Evolutionary conservation across 2,797 vertebrate genomes (phyloP).

Genomic region (Dipus sagitta): DNA sequence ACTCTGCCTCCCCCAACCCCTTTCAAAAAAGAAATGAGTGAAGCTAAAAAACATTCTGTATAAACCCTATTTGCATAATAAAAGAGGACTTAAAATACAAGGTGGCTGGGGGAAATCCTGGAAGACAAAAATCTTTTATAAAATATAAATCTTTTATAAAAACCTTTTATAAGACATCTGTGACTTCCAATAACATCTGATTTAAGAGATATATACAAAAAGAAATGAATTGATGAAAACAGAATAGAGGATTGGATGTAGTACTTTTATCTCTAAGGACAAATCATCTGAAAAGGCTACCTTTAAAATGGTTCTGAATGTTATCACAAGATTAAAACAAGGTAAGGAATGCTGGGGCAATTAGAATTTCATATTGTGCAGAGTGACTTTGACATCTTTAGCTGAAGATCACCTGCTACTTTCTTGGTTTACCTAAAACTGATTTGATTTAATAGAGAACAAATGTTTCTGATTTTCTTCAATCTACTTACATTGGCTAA

Average conservation of each 20-base stretch:
- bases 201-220: neutral
- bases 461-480: slow-evolving; percentile 26
- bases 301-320: neutral
- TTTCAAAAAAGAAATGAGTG: neutral
- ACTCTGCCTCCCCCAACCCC: neutral
- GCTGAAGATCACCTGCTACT: neutral
- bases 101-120: neutral
- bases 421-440: neutral
- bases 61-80: neutral
- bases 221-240: slow-evolving; percentile 50
- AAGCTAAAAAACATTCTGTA: slow-evolving; percentile 38
- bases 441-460: neutral
- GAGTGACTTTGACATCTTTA: neutral
- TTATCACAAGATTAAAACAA: slow-evolving; percentile 32
- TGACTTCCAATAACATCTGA: neutral
- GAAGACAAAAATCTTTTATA: neutral
- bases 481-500: neutral
- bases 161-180: neutral
- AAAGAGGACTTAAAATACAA: slow-evolving; percentile 37
- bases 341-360: neutral
- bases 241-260: neutral
- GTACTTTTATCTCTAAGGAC: slow-evolving; percentile 25
- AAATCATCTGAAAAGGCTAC: slow-evolving; percentile 20
- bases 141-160: neutral
- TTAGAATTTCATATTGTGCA: neutral